These are phyloP conservation scores for Nezara viridula DNA, from an alignment of 2,888 invertebrate genomes.

Conservation along the genomic window DNA sequence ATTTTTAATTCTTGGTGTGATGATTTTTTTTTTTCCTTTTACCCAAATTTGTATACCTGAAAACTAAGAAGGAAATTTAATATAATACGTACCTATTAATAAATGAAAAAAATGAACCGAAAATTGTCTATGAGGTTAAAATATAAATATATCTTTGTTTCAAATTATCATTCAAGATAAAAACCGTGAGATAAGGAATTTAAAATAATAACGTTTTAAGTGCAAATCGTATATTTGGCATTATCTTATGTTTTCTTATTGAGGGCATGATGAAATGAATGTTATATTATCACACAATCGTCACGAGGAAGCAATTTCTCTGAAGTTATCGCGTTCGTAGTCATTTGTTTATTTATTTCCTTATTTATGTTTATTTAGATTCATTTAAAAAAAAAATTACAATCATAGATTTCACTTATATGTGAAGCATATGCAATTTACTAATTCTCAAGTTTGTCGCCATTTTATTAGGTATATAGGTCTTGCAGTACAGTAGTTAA, in stretches of 20 bases:
- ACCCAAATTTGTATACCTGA: too few species aligned
- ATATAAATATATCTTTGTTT: too few species aligned
- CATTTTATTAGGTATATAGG: neutral
- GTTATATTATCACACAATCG: neutral
- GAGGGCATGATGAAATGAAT: neutral
- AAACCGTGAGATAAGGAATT: neutral
- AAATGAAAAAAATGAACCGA: too few species aligned
- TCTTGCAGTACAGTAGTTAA: too few species aligned
- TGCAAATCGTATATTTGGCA: neutral
- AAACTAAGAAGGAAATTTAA: too few species aligned
- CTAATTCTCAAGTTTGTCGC: neutral
- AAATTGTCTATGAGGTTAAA: too few species aligned
- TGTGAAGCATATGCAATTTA: neutral
- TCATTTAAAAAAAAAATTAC: neutral
- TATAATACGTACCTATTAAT: too few species aligned
- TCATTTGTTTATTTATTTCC: neutral
- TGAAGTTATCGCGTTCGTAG: neutral
- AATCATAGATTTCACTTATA: neutral
- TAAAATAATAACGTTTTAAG: neutral
- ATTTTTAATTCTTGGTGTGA: too few species aligned
- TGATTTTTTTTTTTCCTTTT: too few species aligned
- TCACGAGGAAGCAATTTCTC: neutral
- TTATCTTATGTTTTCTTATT: neutral
- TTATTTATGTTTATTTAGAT: slow-evolving; percentile 1
- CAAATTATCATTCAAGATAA: neutral